Percentiles rank a stretch among this genome's conserved stretches.
Evolutionary conservation across 2,888 invertebrate genomes (phyloP).

Genomic region (Gryllus longicercus): DNA sequence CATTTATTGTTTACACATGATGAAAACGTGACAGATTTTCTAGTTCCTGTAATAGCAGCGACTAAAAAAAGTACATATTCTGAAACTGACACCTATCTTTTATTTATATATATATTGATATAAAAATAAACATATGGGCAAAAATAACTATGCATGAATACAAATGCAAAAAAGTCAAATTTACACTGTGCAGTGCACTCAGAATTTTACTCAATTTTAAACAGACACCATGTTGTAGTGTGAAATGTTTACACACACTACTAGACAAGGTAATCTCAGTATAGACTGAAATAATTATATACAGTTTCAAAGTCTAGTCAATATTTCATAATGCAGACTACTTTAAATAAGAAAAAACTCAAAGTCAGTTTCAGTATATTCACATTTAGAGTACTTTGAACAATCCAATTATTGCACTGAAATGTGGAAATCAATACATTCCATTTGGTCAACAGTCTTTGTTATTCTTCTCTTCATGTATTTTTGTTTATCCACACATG

Average conservation of each 20-base stretch:
- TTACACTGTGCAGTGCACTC: neutral
- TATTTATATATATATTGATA: slow-evolving; percentile 17
- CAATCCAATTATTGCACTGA: slow-evolving; percentile 8
- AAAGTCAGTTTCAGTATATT: slow-evolving; percentile 17
- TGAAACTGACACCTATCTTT: slow-evolving; percentile 9
- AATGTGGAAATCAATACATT: neutral
- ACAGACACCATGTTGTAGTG: neutral
- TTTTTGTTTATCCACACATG: too few relatives aligned
- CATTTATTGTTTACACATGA: neutral
- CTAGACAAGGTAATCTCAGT: neutral
- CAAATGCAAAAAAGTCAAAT: slow-evolving; percentile 1
- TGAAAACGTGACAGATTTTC: neutral
- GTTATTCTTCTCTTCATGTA: neutral
- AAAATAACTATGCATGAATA: slow-evolving; percentile 17
- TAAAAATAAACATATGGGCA: slow-evolving; percentile 17
- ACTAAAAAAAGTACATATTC: slow-evolving; percentile 17
- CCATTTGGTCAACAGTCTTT: neutral
- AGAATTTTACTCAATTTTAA: neutral
- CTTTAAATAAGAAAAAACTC: slow-evolving; percentile 6
- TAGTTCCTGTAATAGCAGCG: neutral
- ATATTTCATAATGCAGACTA: slow-evolving; percentile 17
- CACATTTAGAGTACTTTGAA: neutral
- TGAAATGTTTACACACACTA: neutral
- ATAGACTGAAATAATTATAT: neutral
- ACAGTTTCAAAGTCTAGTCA: neutral